These are phyloP conservation scores for Trachemys scripta DNA, from an alignment of 2,113 vertebrate species.

Conservation along the genomic window DNA sequence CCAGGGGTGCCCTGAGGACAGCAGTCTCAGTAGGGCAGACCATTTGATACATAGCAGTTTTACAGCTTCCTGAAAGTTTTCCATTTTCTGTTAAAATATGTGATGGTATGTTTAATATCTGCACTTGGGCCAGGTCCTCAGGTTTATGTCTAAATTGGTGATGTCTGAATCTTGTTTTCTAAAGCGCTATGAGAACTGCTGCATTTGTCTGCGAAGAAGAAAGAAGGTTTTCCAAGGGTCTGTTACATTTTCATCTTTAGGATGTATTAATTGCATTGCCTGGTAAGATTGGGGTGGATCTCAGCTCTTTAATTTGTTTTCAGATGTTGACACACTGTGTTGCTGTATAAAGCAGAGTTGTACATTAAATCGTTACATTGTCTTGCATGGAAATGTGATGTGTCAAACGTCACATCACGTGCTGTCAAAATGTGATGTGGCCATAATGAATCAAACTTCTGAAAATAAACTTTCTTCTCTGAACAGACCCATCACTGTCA, in stretches of 20 bases:
- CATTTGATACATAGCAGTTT: not conserved
- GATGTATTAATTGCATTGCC: not conserved
- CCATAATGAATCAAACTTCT: not conserved
- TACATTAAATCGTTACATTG: not conserved
- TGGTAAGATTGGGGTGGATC: not conserved
- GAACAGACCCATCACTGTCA: conserved; percentile 39
- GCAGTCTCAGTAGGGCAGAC: not conserved
- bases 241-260: not conserved
- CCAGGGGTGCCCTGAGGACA: too few relatives aligned
- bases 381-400: accelerated
- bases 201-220: not conserved
- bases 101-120: not conserved
- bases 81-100: not conserved
- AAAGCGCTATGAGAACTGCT: not conserved
- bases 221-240: not conserved
- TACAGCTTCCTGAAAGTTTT: not conserved
- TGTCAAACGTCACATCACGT: not conserved
- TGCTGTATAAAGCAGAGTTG: not conserved
- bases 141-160: not conserved
- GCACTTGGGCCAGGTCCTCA: not conserved
- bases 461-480: conserved; percentile 42
- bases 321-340: accelerated
- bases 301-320: not conserved
- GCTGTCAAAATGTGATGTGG: not conserved
- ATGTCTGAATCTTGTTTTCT: not conserved